Evolutionary conservation across 1,140 invertebrate genomes (phyloP).

Genomic region (Pseudomyrmex gracilis): DNA sequence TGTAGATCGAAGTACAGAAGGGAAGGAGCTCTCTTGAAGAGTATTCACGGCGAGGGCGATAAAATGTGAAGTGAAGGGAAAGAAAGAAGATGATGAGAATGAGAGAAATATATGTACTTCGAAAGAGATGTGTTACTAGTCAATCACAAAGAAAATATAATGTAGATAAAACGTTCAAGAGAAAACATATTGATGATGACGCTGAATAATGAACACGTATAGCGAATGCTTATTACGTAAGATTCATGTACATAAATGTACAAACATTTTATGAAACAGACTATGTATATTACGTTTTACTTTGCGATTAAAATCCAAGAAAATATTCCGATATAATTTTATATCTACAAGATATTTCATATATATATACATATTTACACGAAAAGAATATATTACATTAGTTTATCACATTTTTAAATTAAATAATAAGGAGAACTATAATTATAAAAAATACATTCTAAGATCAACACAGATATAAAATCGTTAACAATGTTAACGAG

Average conservation of each 20-base stretch:
- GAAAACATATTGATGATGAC: conserved; percentile 24
- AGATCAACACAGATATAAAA: background rate
- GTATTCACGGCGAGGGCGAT: conserved; percentile 28
- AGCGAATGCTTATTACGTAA: no score
- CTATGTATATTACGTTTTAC: no score
- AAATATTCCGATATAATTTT: no score
- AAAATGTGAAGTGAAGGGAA: conserved; percentile 9
- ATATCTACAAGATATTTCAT: no score
- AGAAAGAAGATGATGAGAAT: conserved; percentile 38
- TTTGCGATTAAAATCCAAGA: no score
- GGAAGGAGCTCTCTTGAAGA: conserved; percentile 17
- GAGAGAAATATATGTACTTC: background rate
- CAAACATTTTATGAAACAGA: no score
- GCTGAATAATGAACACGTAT: no score
- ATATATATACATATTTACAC: no score
- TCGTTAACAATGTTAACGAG: background rate
- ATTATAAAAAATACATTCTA: background rate
- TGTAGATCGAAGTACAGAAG: background rate
- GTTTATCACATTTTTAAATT: background rate
- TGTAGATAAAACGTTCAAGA: background rate
- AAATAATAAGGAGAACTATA: conserved; percentile 28
- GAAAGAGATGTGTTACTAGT: conserved; percentile 15
- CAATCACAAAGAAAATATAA: conserved; percentile 11
- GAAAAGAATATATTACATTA: background rate
- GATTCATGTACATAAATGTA: no score